Percentiles rank a stretch among this genome's conserved stretches.
These are phyloP conservation scores for Vanessa tameamea DNA, from an alignment of 1,140 invertebrate genomes.

Conservation along the genomic window DNA sequence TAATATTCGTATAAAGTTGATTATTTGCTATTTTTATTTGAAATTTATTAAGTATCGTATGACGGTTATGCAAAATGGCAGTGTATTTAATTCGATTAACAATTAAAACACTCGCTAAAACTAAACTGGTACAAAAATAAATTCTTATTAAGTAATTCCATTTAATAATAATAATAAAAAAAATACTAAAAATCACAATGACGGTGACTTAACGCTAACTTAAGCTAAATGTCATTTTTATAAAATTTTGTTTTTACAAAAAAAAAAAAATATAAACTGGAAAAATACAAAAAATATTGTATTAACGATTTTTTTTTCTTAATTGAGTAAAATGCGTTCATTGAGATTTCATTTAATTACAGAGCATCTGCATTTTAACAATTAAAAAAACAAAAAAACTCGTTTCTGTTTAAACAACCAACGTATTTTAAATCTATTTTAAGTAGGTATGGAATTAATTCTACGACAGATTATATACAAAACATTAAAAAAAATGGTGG, in stretches of 20 bases:
- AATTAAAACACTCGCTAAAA: slow-evolving; percentile 44
- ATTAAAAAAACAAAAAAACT: slow-evolving; percentile 35
- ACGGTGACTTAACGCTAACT: slow-evolving; percentile 56
- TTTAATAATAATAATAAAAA: slow-evolving; percentile 49
- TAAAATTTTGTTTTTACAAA: slow-evolving; percentile 37
- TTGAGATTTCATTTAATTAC: slow-evolving; percentile 8
- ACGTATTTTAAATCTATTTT: slow-evolving; percentile 40
- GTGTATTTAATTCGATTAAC: slow-evolving; percentile 43
- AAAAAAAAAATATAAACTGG: slow-evolving; percentile 21
- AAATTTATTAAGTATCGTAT: background rate
- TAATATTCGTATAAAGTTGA: background rate
- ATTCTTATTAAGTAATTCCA: slow-evolving; percentile 51
- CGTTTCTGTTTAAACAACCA: slow-evolving; percentile 25
- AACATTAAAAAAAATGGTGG: slow-evolving; percentile 60
- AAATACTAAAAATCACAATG: slow-evolving; percentile 72
- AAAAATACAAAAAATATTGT: slow-evolving; percentile 16
- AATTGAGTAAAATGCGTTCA: slow-evolving; percentile 16
- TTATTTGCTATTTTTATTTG: slow-evolving; percentile 1
- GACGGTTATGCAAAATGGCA: slow-evolving; percentile 61
- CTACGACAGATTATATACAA: slow-evolving; percentile 70
- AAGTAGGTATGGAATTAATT: slow-evolving; percentile 41
- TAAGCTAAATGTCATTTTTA: slow-evolving; percentile 44
- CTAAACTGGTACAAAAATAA: slow-evolving; percentile 73
- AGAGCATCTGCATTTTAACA: slow-evolving; percentile 21
- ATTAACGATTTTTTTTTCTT: slow-evolving; percentile 29